Evolutionary conservation across 2,888 invertebrate species (phyloP).

Genomic region (Epinotia demarniana): DNA sequence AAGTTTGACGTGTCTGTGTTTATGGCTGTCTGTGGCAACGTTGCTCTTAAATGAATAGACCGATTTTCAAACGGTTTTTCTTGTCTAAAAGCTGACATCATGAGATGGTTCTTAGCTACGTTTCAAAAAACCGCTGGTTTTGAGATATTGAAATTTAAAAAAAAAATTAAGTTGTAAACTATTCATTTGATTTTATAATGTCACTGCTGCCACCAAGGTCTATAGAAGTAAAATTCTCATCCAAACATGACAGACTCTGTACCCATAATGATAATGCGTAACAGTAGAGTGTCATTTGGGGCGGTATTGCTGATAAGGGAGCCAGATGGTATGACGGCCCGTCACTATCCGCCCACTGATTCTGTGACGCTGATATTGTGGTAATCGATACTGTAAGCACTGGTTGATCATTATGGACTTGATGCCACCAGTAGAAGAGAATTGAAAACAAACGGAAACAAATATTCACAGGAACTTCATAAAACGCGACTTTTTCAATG

Average conservation of each 20-base stretch:
- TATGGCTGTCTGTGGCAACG: too few species aligned
- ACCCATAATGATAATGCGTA: conserved; percentile 27
- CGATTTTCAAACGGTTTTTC: too few species aligned
- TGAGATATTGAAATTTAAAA: too few species aligned
- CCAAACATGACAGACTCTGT: conserved; percentile 18
- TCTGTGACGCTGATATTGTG: conserved; percentile 61
- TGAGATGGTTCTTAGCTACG: too few species aligned
- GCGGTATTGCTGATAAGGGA: conserved; percentile 65
- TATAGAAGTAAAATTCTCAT: conserved; percentile 12
- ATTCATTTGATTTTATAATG: background rate
- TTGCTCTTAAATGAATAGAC: too few species aligned
- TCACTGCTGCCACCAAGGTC: background rate
- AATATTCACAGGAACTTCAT: too few species aligned
- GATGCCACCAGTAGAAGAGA: background rate
- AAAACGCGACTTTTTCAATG: too few species aligned
- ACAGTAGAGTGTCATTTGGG: conserved; percentile 53
- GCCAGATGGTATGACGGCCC: conserved; percentile 66
- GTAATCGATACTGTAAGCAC: conserved; percentile 25
- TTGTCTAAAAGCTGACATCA: too few species aligned
- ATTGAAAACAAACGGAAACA: too few species aligned
- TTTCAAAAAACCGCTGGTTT: too few species aligned
- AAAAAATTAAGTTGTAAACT: too few species aligned
- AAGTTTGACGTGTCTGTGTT: too few species aligned
- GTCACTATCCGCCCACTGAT: conserved; percentile 69
- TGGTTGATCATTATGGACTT: conserved; percentile 13